Evolutionary conservation across 2,888 invertebrate genomes (phyloP), one percentile per base, ranked within the genome.

Genomic region (Eilema griseolum): DNA sequence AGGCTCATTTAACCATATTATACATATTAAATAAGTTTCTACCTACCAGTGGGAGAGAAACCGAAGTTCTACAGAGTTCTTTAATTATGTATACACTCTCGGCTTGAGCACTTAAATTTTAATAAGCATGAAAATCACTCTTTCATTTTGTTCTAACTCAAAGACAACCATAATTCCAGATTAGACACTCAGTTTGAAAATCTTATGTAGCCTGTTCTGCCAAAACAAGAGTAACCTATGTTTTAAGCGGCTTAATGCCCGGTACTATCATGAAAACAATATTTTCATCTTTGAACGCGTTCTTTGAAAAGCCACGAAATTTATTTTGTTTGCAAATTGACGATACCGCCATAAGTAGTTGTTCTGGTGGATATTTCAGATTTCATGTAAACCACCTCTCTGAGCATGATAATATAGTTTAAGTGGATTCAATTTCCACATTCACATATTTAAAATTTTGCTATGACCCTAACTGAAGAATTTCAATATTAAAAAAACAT

Each of bases 21-120:
- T 80, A 74, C 74, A 81, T 73, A 68, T 73, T 69, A 68, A 33
- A 80, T 81, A 69, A 76, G 72, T 76, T 72, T 61, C 24, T 66
- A 26, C n/a, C 31, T 8, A 33, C 63, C 59, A 23, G 63, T 60
- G 1, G 52, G n/a, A n/a, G 63, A 75, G 72, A 69, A 73, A 61
- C 66, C 33, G 61, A 81, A 79, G 72, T 66, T 26, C 64, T 52
- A n/a, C n/a, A 52, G n/a, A 52, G n/a, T 74, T 77, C 63, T 72
- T 74, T 62, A 70, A 46, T 81, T 81, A 81, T 74, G 73, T 78
- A 81, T 77, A 71, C 76, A 75, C 74, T 72, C 74, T 74, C 61
- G 57, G 62, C 63, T 23, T 74, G 57, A 73, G 72, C 69, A 77
- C 74, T 72, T 66, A 72, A 79, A 75, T 63, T 68, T 59, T 67